Evolutionary conservation across 2,113 vertebrate genomes (phyloP).

Genomic region (Antechinus flavipes): DNA sequence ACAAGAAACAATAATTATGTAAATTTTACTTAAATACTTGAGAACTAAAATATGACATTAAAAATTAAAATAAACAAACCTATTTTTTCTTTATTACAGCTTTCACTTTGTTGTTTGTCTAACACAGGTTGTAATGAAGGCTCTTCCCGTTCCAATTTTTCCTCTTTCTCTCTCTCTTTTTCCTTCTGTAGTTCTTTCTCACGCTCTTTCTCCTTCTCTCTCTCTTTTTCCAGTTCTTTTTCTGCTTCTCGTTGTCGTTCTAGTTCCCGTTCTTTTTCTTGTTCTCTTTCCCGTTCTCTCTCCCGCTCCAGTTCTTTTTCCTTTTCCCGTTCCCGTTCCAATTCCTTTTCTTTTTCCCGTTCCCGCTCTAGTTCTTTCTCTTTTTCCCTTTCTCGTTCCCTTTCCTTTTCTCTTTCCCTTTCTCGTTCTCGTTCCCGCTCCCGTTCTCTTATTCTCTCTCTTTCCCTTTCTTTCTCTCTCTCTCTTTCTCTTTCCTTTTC

Average conservation of each 20-base stretch:
- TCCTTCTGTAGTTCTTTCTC: conserved; percentile 51
- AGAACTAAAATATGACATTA: background rate
- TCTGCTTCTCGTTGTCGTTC: conserved; percentile 78
- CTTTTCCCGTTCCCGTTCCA: conserved; percentile 29
- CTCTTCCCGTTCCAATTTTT: conserved; percentile 81
- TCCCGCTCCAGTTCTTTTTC: conserved; percentile 54
- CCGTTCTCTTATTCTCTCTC: conserved; percentile 62
- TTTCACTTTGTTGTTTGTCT: conserved; percentile 83
- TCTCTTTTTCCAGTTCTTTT: conserved; percentile 72
- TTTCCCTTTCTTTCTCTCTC: conserved; percentile 64
- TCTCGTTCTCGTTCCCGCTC: conserved; percentile 67
- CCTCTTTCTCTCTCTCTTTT: conserved; percentile 64
- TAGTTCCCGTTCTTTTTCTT: conserved; percentile 70
- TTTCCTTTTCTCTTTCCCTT: conserved; percentile 52
- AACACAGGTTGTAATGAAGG: conserved; percentile 63
- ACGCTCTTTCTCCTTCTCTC: conserved; percentile 76
- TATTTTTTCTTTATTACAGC: conserved; percentile 80
- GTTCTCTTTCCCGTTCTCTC: conserved; percentile 68
- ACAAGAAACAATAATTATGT: background rate
- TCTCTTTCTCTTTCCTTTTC: conserved; percentile 76
- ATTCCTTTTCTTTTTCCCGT: conserved; percentile 59
- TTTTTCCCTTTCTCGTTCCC: conserved; percentile 72
- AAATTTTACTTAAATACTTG: background rate
- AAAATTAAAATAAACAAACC: conserved; percentile 31
- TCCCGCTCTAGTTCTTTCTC: conserved; percentile 64